Evolutionary conservation across 2,888 invertebrate species (phyloP).

Genomic region (Apantesis nais): DNA sequence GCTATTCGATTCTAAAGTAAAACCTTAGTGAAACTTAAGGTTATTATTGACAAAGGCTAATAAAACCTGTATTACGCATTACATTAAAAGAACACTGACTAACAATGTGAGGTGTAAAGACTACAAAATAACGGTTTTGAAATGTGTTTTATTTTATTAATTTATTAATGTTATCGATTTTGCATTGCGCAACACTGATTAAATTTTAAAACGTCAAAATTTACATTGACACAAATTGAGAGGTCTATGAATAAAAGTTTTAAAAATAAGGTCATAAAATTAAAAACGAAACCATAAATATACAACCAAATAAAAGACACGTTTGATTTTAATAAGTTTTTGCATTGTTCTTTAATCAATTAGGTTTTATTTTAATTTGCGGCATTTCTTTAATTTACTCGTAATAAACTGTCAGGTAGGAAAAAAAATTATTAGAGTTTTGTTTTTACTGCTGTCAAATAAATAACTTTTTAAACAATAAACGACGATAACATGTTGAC

Average conservation of each 20-base stretch:
- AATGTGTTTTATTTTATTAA: background rate
- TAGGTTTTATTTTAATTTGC: background rate
- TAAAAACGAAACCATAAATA: background rate
- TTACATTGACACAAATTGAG: background rate
- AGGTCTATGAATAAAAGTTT: background rate
- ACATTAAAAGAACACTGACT: constrained; percentile 12
- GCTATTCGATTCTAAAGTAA: constrained; percentile 18
- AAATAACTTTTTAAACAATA: background rate
- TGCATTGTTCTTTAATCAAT: background rate
- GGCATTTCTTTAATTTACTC: background rate
- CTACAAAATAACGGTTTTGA: background rate
- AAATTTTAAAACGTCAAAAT: background rate
- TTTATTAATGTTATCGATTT: constrained; percentile 1
- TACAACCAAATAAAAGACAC: background rate
- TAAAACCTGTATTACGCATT: constrained; percentile 35
- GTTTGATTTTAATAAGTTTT: background rate
- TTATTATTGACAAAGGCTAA: constrained; percentile 41
- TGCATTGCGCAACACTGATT: constrained; percentile 3
- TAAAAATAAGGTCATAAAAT: background rate
- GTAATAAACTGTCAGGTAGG: background rate
- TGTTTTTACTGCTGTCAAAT: background rate
- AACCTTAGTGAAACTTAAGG: constrained; percentile 33
- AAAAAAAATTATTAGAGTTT: background rate
- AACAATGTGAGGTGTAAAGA: background rate
- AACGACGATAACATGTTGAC: background rate